Evolutionary conservation across 2,797 vertebrate species (phyloP).

Genomic region (Champsocephalus esox): DNA sequence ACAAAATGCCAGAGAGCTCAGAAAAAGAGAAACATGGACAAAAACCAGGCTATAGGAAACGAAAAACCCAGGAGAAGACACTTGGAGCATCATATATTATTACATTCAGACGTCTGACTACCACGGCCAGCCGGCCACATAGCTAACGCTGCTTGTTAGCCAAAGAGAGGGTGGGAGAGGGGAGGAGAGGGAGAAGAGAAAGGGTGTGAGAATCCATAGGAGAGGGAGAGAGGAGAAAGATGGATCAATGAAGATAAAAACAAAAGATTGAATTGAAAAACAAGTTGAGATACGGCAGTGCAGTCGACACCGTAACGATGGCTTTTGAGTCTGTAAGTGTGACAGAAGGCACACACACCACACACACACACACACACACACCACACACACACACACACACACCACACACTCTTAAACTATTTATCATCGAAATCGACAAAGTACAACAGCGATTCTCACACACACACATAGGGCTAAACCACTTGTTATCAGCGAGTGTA

Average conservation of each 20-base stretch:
- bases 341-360: slow-evolving; percentile 2
- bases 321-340: slow-evolving; percentile 28
- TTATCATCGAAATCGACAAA: slow-evolving; percentile 30
- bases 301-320: slow-evolving; percentile 14
- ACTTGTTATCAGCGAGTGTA: slow-evolving; percentile 74
- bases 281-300: background rate
- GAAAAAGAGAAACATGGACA: slow-evolving; percentile 21
- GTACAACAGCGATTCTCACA: slow-evolving; percentile 41
- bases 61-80: slow-evolving; percentile 36
- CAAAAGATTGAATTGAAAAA: slow-evolving; percentile 14
- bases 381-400: too few species aligned
- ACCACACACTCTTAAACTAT: background rate
- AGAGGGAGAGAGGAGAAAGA: slow-evolving; percentile 35
- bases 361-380: background rate
- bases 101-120: slow-evolving; percentile 50
- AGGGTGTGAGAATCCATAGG: background rate
- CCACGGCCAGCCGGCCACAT: slow-evolving; percentile 37
- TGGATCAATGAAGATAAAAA: slow-evolving; percentile 22
- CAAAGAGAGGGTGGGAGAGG: slow-evolving; percentile 23
- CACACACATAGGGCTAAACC: slow-evolving; percentile 53
- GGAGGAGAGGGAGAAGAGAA: slow-evolving; percentile 15
- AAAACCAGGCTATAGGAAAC: slow-evolving; percentile 22
- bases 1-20: slow-evolving; percentile 36
- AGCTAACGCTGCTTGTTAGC: slow-evolving; percentile 60
- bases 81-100: slow-evolving; percentile 38